Percentiles rank a stretch among this genome's conserved stretches.
phyloP scores from a whole-genome alignment of 1,140 invertebrate species.

The Cydia pomonella region DNA sequence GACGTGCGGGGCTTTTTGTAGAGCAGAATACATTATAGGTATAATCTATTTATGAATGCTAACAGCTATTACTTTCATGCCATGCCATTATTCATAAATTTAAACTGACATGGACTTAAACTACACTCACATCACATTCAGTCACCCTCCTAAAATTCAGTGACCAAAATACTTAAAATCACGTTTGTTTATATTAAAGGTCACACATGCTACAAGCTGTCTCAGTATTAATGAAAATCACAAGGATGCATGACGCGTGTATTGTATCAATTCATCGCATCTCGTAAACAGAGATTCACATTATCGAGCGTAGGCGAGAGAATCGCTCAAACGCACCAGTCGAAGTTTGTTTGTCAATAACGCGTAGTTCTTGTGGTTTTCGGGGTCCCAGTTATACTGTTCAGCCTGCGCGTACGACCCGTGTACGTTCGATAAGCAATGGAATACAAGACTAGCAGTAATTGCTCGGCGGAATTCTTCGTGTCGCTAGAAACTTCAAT shows the following conservation, averaged over 20 bases:
- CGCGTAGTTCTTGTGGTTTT: no score
- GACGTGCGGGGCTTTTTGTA: no score
- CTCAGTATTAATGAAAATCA: conserved; percentile 5
- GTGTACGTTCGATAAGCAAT: neutral
- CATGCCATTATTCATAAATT: no score
- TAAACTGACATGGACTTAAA: no score
- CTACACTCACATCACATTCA: neutral
- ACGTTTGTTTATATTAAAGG: neutral
- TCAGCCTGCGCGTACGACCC: no score
- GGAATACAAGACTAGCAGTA: neutral
- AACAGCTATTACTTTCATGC: no score
- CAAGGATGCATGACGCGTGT: neutral
- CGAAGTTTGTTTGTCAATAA: no score
- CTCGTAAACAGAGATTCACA: neutral
- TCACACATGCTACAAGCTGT: neutral
- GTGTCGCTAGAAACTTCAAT: conserved; percentile 13
- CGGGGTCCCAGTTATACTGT: no score
- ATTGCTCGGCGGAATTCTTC: conserved; percentile 1
- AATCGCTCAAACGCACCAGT: no score
- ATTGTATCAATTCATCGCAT: conserved; percentile 13
- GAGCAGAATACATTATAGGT: no score
- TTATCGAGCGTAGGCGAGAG: neutral
- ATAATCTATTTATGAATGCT: no score
- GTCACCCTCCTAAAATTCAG: neutral
- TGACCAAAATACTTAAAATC: neutral